Evolutionary conservation across 2,888 invertebrate genomes (phyloP).

Genomic region (Sericinus montela): DNA sequence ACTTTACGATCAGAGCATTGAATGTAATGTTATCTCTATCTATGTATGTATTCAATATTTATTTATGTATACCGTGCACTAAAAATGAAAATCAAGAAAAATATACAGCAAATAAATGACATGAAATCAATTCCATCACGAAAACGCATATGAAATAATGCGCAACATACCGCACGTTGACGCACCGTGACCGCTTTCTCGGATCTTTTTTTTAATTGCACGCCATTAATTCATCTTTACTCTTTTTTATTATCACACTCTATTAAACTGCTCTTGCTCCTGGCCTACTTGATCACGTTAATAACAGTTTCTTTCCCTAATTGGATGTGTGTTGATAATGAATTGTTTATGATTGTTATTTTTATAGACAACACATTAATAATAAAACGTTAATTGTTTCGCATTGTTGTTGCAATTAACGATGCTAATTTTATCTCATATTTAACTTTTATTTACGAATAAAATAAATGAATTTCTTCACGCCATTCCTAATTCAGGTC

Average conservation of each 20-base stretch:
- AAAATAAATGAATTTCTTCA: no score
- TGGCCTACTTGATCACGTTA: slow-evolving; percentile 40
- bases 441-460: no score
- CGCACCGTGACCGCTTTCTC: slow-evolving; percentile 70
- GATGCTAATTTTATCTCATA: background rate
- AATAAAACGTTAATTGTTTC: background rate
- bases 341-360: slow-evolving; percentile 14
- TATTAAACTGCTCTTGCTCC: slow-evolving; percentile 62
- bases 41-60: no score
- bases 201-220: slow-evolving; percentile 60
- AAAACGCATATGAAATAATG: slow-evolving; percentile 33
- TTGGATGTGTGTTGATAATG: slow-evolving; percentile 34
- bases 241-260: slow-evolving; percentile 51
- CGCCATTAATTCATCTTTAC: slow-evolving; percentile 63
- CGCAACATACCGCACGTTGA: slow-evolving; percentile 46
- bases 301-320: slow-evolving; percentile 51
- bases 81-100: background rate
- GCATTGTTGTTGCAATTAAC: background rate
- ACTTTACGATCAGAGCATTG: no score
- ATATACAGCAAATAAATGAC: slow-evolving; percentile 5
- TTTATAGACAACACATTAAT: slow-evolving; percentile 6
- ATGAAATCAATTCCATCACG: slow-evolving; percentile 21
- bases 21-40: no score
- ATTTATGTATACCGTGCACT: background rate
- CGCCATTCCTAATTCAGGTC: no score